phyloP scores from a whole-genome alignment of 2,113 vertebrate genomes.

The Lepus americanus region DNA sequence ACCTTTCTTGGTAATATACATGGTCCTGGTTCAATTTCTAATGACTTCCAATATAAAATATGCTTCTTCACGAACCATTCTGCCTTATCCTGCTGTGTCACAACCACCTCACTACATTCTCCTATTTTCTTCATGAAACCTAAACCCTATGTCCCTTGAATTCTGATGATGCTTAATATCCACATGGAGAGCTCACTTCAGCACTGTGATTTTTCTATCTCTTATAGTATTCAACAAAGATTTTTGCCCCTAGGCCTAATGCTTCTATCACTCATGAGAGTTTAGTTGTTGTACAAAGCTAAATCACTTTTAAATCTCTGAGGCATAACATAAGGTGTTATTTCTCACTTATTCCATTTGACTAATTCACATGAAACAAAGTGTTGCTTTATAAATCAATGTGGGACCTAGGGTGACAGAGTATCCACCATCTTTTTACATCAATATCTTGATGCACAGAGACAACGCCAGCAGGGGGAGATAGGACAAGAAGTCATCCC shows the following conservation, averaged over 20 bases:
- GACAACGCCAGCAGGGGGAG: accelerated
- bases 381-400: not conserved
- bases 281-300: not conserved
- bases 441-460: not conserved
- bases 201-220: not conserved
- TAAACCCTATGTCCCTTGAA: not conserved
- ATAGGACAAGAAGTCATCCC: accelerated
- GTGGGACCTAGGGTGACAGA: not conserved
- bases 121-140: not conserved
- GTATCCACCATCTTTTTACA: not conserved
- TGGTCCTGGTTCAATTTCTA: not conserved
- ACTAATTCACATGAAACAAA: not conserved
- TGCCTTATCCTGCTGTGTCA: not conserved
- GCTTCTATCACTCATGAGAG: not conserved
- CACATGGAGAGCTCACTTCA: not conserved
- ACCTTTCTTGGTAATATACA: not conserved
- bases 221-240: not conserved
- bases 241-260: not conserved
- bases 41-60: not conserved
- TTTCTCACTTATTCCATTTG: not conserved
- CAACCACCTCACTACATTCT: not conserved
- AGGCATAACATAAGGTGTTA: not conserved
- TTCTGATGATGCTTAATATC: not conserved
- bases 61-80: accelerated
- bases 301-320: not conserved